Base-by-base conservation (phyloP, 2,113 vertebrate species). In the Etheostoma cragini region DNA sequence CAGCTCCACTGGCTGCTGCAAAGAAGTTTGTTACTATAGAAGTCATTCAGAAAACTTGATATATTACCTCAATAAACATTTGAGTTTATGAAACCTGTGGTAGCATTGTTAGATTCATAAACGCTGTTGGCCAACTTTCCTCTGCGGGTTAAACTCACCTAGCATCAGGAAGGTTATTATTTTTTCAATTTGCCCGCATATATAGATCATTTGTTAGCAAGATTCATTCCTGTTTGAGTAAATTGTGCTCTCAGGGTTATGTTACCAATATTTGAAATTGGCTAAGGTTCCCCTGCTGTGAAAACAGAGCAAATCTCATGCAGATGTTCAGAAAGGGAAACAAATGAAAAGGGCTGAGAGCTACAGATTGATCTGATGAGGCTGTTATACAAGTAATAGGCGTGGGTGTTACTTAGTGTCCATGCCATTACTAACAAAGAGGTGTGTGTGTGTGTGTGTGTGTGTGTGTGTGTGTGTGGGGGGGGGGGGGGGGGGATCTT, bases 341-440 rank as follows among this genome's bases (percentile, higher is more conserved):
- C 42, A 79, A 63, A 70, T 66, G 46, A 68, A 84, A 63, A 10
- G 38, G 17, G 45, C 61, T 69, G 30, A 53, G 53, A 67, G 49
- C 3, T 38, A 22, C 42, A 52, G 76, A 78, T 52, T 49, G 66
- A 24, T 60, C 17, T 60, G 63, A 46, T 1, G 71, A 42, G 57
- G 38, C 67, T 76, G 71, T 79, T 61, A 24, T 72, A 72, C 78
- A 57, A 68, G 65, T 72, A 75, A 77, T 71, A 64, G 64, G 69
- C 2, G 30, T 72, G 47, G 71, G n/a, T 22, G 49, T 42, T 38
- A 22, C 24, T 54, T 24, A 47, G 53, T 72, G 45, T 76, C 10
- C 0, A 3, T 66, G 53, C 56, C 70, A 76, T 15, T 15, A 13
- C 65, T 54, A 42, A 64, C 50, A 68, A 66, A 71, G 66, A 38